Conservation (phyloP, 1,140 invertebrate species). For the Hylaeus anthracinus region DNA sequence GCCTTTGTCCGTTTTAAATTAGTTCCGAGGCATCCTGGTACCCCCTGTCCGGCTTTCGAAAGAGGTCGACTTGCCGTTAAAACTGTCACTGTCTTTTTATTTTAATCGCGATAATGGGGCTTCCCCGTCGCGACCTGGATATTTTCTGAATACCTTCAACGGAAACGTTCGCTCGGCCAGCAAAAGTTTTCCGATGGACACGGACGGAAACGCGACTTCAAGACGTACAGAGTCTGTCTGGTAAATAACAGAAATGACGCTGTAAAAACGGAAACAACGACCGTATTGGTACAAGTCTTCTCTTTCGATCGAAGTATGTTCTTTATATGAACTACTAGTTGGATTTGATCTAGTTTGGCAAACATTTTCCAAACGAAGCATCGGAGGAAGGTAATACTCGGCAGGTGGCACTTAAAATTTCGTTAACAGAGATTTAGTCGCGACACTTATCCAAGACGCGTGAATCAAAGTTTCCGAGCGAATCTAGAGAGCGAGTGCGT, state of each 20-base stretch:
- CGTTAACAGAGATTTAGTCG: too few species aligned
- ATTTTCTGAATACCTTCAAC: conserved; percentile 3
- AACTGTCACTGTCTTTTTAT: conserved; percentile 46
- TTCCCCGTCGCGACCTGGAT: conserved; percentile 6
- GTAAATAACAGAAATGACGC: too few species aligned
- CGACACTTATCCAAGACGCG: too few species aligned
- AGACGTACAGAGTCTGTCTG: neutral
- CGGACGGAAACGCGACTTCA: neutral
- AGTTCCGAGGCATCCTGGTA: conserved; percentile 13
- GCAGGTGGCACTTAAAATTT: too few species aligned
- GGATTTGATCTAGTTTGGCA: too few species aligned
- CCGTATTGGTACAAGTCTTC: too few species aligned
- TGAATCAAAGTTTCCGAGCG: neutral
- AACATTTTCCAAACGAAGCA: too few species aligned
- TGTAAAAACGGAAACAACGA: too few species aligned
- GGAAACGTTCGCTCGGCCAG: neutral
- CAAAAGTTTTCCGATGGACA: conserved; percentile 28
- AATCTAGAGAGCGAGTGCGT: neutral
- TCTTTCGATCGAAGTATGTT: too few species aligned
- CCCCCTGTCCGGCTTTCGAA: neutral
- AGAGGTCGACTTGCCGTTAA: conserved; percentile 13
- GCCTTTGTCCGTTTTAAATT: conserved; percentile 46
- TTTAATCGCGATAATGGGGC: conserved; percentile 58
- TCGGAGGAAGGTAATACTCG: too few species aligned
- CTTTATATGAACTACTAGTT: too few species aligned